phyloP scores from a whole-genome alignment of 1,140 invertebrate genomes.

The Brachionus rubens region DNA sequence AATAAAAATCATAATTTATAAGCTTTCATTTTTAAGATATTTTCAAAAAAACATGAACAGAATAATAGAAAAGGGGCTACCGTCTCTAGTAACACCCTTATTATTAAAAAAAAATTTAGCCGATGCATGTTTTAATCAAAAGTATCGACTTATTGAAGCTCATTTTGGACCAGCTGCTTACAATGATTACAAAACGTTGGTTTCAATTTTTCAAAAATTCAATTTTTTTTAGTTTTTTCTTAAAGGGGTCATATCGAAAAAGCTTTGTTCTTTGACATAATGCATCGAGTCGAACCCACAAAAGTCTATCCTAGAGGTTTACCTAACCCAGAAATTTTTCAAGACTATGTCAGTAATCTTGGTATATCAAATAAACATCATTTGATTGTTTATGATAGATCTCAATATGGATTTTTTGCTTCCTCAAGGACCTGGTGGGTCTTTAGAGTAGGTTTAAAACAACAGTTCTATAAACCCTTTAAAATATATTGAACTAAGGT shows the following conservation, averaged over 20 bases:
- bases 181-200: neutral
- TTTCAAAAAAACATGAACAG: neutral
- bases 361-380: slow-evolving; percentile 49
- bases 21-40: neutral
- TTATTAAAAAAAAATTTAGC: neutral
- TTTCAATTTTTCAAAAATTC: neutral
- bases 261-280: slow-evolving; percentile 17
- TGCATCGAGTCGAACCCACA: neutral
- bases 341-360: slow-evolving; percentile 47
- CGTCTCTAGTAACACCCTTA: neutral
- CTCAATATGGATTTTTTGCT: slow-evolving; percentile 48
- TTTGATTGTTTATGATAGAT: slow-evolving; percentile 49
- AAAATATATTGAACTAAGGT: slow-evolving; percentile 32
- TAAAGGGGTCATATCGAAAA: slow-evolving; percentile 20
- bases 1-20: neutral
- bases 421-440: slow-evolving; percentile 51
- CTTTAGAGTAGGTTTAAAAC: slow-evolving; percentile 19
- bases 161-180: neutral
- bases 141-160: neutral
- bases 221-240: neutral
- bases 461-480: neutral
- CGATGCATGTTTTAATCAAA: neutral
- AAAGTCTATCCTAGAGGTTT: slow-evolving; percentile 50
- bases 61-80: neutral
- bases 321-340: slow-evolving; percentile 48